Evolutionary conservation across 2,797 vertebrate species (phyloP).

Genomic region (Hemitrygon akajei): DNA sequence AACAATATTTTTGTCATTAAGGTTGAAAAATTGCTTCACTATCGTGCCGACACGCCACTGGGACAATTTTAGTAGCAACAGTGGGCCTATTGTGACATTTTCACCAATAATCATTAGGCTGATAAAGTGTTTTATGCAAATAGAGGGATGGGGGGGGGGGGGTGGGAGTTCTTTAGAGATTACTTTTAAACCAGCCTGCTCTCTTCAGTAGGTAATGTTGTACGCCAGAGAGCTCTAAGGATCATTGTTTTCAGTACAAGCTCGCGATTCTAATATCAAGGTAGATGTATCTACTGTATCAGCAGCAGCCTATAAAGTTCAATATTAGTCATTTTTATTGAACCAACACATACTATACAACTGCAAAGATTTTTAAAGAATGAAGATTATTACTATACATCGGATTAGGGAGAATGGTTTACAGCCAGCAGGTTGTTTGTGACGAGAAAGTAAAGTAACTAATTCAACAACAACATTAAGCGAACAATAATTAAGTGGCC

Average conservation of each 20-base stretch:
- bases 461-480: neutral
- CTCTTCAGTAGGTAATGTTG: slow-evolving; percentile 4
- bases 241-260: neutral
- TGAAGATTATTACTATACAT: neutral
- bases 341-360: neutral
- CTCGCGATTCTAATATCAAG: neutral
- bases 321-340: neutral
- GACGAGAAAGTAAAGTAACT: neutral
- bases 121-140: slow-evolving; percentile 21
- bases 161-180: neutral
- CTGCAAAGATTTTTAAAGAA: neutral
- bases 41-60: neutral
- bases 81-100: slow-evolving; percentile 13
- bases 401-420: too few species aligned
- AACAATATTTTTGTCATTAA: neutral
- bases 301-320: neutral
- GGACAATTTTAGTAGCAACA: slow-evolving; percentile 10
- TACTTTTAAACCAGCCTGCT: neutral
- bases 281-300: neutral
- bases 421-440: too few species aligned
- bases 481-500: neutral
- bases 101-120: slow-evolving; percentile 28
- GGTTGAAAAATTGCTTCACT: slow-evolving; percentile 19
- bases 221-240: neutral
- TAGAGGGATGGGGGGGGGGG: neutral